Evolutionary conservation across 2,113 vertebrate species (phyloP).

Genomic region (Paradisaea rubra): DNA sequence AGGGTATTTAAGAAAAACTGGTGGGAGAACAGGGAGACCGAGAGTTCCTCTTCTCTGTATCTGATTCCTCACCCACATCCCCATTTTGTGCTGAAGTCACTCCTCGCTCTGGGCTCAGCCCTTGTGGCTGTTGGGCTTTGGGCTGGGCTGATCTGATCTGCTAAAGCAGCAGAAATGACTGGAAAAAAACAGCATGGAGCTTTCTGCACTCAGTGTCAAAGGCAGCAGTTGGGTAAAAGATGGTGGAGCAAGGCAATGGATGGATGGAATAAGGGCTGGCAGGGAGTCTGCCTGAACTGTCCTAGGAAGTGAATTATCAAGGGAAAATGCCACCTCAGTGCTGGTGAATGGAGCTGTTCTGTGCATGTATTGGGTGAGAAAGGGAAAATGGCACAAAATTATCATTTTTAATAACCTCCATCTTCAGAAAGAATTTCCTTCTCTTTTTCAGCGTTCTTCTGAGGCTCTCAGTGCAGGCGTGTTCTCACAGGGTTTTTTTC

Average conservation of each 20-base stretch:
- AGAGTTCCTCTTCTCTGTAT: background rate
- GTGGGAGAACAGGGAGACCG: background rate
- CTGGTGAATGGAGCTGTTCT: background rate
- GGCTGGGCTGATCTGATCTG: background rate
- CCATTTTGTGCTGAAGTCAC: background rate
- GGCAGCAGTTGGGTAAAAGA: background rate
- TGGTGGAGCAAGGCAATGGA: background rate
- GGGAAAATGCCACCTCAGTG: background rate
- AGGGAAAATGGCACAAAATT: background rate
- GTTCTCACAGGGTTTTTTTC: background rate
- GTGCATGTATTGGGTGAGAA: fast-evolving
- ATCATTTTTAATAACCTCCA: background rate
- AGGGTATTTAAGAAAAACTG: background rate
- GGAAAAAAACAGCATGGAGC: background rate
- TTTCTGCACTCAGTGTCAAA: background rate
- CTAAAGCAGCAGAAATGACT: background rate
- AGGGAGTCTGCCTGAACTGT: background rate
- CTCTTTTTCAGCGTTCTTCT: background rate
- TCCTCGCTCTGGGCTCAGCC: background rate
- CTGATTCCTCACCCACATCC: background rate
- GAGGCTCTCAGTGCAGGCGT: background rate
- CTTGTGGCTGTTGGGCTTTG: background rate
- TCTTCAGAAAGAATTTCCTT: background rate
- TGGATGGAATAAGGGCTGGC: background rate
- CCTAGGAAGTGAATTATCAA: background rate